Conservation (phyloP, 2,888 invertebrate genomes). For the Busseola fusca region DNA sequence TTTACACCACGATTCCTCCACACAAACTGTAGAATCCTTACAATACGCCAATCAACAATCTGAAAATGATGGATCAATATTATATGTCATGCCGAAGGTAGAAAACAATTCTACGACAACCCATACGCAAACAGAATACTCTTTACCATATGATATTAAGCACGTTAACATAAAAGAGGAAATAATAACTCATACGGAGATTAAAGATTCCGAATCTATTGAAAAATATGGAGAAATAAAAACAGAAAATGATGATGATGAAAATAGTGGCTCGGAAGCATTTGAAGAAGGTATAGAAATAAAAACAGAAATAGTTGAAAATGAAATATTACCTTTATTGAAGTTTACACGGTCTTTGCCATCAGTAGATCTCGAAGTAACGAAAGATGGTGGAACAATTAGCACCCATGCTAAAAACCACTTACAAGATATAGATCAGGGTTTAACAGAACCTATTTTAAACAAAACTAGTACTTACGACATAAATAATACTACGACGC, state of each 20-base stretch:
- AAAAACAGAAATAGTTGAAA: constrained; percentile 17
- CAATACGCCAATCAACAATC: background rate
- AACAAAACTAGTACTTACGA: background rate
- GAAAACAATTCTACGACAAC: background rate
- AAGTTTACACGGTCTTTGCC: background rate
- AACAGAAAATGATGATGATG: background rate
- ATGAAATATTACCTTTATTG: constrained; percentile 3
- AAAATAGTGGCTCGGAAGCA: background rate
- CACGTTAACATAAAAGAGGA: constrained; percentile 6
- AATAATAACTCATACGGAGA: background rate
- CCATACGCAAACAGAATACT: constrained; percentile 4
- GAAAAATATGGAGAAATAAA: background rate
- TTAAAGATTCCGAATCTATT: constrained; percentile 2
- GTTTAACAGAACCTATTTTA: background rate
- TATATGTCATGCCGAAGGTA: background rate
- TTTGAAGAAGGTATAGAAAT: constrained; percentile 2
- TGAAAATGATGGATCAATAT: background rate
- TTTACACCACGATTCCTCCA: constrained; percentile 17
- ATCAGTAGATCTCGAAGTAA: background rate
- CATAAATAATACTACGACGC: background rate
- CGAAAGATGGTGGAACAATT: background rate
- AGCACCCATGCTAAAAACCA: background rate
- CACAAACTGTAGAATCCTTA: constrained; percentile 16
- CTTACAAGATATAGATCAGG: background rate
- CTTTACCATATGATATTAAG: background rate